Conservation (phyloP, 2,113 vertebrate genomes). For the Henicopernis longicauda region DNA sequence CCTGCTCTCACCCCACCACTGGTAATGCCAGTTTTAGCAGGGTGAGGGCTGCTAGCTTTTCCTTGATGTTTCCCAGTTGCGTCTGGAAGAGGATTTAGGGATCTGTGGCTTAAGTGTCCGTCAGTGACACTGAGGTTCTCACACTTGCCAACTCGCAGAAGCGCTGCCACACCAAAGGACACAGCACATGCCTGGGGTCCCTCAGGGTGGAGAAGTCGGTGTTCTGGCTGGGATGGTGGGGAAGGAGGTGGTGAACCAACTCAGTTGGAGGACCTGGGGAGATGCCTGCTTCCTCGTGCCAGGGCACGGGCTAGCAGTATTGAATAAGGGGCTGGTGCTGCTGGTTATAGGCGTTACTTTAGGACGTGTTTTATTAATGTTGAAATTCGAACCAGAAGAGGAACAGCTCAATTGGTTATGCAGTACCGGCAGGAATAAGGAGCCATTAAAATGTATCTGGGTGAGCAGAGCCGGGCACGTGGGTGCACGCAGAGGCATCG, state of each 20-base stretch:
- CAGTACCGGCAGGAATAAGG: background rate
- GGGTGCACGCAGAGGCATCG: background rate
- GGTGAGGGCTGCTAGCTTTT: background rate
- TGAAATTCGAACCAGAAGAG: background rate
- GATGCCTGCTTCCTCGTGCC: background rate
- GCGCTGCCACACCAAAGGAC: accelerated
- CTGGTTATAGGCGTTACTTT: background rate
- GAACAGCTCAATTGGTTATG: background rate
- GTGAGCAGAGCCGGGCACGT: background rate
- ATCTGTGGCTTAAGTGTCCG: background rate
- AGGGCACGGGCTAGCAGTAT: background rate
- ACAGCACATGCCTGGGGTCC: accelerated
- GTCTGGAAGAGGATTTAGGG: background rate
- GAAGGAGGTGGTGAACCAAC: background rate
- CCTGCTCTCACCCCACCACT: background rate
- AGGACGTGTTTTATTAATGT: background rate
- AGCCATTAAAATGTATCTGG: slow-evolving; percentile 4
- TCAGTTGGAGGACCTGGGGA: accelerated
- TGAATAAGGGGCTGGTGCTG: background rate
- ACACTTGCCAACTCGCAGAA: background rate
- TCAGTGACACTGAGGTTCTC: background rate
- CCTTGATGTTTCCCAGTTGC: background rate
- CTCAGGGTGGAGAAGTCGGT: background rate
- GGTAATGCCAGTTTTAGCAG: background rate
- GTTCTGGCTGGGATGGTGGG: background rate